Conservation (phyloP, 1,140 invertebrate genomes). For the Agrilus planipennis region DNA sequence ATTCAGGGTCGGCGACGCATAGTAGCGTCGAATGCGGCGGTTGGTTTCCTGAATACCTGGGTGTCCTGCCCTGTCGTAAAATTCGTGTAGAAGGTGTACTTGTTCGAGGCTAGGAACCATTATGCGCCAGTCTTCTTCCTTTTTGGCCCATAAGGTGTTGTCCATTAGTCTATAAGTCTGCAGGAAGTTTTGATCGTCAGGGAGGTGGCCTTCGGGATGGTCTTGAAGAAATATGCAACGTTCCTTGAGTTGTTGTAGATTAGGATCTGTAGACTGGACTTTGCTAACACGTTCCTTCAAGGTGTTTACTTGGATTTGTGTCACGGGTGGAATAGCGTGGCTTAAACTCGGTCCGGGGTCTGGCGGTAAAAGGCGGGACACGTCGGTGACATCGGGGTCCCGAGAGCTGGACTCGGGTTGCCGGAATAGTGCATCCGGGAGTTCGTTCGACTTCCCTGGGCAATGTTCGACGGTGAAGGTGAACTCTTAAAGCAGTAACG, state of each 20-base stretch:
- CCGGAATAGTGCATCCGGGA: too few relatives aligned
- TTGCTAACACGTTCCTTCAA: neutral
- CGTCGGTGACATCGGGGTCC: conserved; percentile 3
- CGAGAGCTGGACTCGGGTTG: too few relatives aligned
- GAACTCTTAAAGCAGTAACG: conserved; percentile 22
- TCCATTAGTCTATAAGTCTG: neutral
- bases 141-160: neutral
- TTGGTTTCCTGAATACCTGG: neutral
- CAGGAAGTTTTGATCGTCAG: neutral
- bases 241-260: neutral
- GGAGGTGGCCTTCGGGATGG: neutral
- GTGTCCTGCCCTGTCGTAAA: neutral
- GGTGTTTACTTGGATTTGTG: neutral
- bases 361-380: neutral
- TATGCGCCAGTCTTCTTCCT: neutral
- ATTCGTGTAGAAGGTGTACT: neutral
- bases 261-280: neutral
- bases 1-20: neutral
- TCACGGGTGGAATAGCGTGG: neutral
- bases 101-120: neutral
- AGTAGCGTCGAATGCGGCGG: neutral
- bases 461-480: conserved; percentile 18
- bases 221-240: neutral
- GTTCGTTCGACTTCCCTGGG: conserved; percentile 18
- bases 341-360: neutral